Evolutionary conservation across 2,797 vertebrate genomes (phyloP), one percentile per base, ranked within the genome.

Genomic region (Smutsia temminckii): DNA sequence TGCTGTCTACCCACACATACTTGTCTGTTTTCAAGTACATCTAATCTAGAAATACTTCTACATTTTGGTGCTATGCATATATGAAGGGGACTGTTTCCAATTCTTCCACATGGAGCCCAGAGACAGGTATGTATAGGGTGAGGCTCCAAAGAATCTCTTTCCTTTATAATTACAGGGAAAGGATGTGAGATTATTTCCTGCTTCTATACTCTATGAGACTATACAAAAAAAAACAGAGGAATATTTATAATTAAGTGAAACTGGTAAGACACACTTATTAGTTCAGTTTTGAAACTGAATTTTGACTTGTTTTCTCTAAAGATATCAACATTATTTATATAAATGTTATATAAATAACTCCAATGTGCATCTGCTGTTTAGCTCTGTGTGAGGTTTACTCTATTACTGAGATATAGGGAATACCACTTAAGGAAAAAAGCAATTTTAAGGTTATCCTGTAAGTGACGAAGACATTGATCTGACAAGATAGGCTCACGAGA

Each of bases 391-490:
- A 94, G 93, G 85, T 95, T 97, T 97, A 96, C 85, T 74, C 6
- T 97, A 94, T 96, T 91, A 75, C 27, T 96, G 89, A 95, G 79
- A 86, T 96, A 98, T 95, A 93, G 91, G 81, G 98, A 98, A 98
- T 97, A 97, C 95, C 95, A 97, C 95, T 97, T 97, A 97, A 89
- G 77, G 93, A 95, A 85, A 97, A 97, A 96, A 97, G 37, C 92
- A 98, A 98, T 98, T 97, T 98, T 98, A 97, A 97, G 96, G 96
- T 98, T 98, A 98, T 98, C 97, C 90, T 94, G 42, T 97, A 98
- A 98, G 94, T 97, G 97, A 98, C 94, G 98, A 97, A 98, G 95
- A 98, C 97, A 97, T 98, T 98, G 98, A 98, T 98, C 96, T 98
- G 96, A 98, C 96, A 98, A 97, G 96, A 97, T 97, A 98, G 91